phyloP scores from a whole-genome alignment of 1,140 invertebrate species.

The Scaptodrosophila lebanonensis region DNA sequence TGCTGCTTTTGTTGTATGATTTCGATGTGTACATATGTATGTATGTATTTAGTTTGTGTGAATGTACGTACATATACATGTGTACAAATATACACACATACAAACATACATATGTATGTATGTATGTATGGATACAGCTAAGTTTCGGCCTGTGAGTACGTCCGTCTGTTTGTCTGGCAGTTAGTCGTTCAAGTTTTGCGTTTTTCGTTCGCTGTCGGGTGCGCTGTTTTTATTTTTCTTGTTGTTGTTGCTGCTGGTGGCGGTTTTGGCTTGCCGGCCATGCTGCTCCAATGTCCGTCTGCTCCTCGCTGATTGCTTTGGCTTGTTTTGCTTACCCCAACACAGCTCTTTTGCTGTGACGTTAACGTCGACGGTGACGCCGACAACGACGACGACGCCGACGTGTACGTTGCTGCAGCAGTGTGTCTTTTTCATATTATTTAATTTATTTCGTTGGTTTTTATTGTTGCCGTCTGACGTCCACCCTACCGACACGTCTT shows the following conservation, averaged over 20 bases:
- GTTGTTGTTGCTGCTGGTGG: conserved; percentile 29
- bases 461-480: conserved; percentile 56
- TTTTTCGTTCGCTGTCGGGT: conserved; percentile 5
- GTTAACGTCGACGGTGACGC: too few relatives aligned
- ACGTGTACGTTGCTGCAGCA: conserved; percentile 49
- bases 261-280: conserved; percentile 41
- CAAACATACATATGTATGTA: conserved; percentile 31
- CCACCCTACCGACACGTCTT: not conserved
- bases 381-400: too few relatives aligned
- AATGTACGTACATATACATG: too few relatives aligned
- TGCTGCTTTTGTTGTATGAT: too few relatives aligned
- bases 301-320: conserved; percentile 56
- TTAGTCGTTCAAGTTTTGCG: conserved; percentile 46
- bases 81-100: too few relatives aligned
- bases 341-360: conserved; percentile 36
- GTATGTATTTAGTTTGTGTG: conserved; percentile 36
- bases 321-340: conserved; percentile 12
- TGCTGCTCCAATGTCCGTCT: too few relatives aligned
- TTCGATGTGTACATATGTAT: conserved; percentile 60
- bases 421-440: conserved; percentile 73
- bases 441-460: conserved; percentile 74
- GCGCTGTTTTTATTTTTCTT: not conserved
- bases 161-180: conserved; percentile 26
- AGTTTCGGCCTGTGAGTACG: conserved; percentile 41
- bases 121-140: conserved; percentile 36